Evolutionary conservation across 2,113 vertebrate species (phyloP).

Genomic region (Seriola quinqueradiata): DNA sequence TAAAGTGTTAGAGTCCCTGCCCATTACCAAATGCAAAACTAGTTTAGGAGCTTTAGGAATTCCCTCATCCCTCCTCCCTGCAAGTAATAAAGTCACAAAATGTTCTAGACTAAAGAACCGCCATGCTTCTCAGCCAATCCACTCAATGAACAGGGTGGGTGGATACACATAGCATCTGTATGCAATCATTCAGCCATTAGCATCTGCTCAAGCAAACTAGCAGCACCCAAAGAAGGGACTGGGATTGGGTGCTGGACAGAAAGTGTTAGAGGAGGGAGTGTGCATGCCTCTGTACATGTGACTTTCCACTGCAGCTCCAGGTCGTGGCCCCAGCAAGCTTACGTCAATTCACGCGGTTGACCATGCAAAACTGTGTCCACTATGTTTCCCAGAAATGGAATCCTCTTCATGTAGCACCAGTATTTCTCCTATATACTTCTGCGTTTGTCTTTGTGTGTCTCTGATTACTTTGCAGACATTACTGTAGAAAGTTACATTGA

Average conservation of each 20-base stretch:
- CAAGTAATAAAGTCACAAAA: slow-evolving; percentile 46
- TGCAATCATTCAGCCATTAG: slow-evolving; percentile 58
- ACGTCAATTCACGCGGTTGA: slow-evolving; percentile 25
- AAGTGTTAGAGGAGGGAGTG: slow-evolving; percentile 3
- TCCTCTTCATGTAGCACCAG: background rate
- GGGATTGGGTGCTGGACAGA: slow-evolving; percentile 8
- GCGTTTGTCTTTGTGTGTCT: background rate
- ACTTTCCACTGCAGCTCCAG: slow-evolving; percentile 53
- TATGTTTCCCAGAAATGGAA: background rate
- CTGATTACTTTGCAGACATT: no score
- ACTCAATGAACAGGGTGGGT: slow-evolving; percentile 47
- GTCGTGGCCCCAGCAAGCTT: background rate
- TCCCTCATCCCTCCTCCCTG: slow-evolving; percentile 20
- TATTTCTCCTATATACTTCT: background rate
- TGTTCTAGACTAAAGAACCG: slow-evolving; percentile 14
- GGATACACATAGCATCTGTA: slow-evolving; percentile 61
- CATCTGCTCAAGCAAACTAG: slow-evolving; percentile 11
- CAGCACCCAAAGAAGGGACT: background rate
- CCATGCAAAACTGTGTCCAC: slow-evolving; percentile 5
- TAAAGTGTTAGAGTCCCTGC: background rate
- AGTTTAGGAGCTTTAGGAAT: slow-evolving; percentile 23
- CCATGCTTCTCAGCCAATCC: slow-evolving; percentile 70
- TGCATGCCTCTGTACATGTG: slow-evolving; percentile 34
- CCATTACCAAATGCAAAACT: slow-evolving; percentile 10
- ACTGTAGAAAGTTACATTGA: background rate